phyloP scores from a whole-genome alignment of 2,113 vertebrate genomes.

The Carlito syrichta region DNA sequence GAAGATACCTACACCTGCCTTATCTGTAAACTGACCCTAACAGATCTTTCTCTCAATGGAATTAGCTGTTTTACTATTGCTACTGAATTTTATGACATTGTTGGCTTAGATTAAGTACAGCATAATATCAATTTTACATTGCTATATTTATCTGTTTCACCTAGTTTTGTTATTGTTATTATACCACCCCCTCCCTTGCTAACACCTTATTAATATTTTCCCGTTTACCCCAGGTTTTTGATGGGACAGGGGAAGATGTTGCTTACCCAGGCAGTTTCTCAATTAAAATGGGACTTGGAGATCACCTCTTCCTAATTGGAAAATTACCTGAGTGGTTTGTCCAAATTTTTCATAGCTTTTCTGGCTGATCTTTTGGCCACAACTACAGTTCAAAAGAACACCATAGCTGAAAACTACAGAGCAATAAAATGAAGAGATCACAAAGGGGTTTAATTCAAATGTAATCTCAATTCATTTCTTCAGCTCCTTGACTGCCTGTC shows the following conservation, averaged over 20 bases:
- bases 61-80: conserved; percentile 73
- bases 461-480: neutral
- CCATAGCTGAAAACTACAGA: neutral
- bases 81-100: conserved; percentile 72
- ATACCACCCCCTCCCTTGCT: neutral
- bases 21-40: conserved; percentile 72
- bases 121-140: neutral
- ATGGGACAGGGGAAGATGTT: conserved; percentile 30
- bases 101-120: neutral
- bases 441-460: neutral
- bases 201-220: conserved; percentile 45
- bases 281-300: conserved; percentile 49
- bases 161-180: neutral
- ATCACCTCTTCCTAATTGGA: conserved; percentile 44
- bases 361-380: neutral
- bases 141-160: neutral
- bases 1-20: conserved; percentile 68
- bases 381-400: conserved; percentile 1
- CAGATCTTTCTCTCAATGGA: conserved; percentile 65
- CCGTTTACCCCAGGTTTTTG: neutral
- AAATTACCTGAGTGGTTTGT: conserved; percentile 48
- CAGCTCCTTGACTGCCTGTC: neutral
- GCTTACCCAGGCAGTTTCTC: conserved; percentile 18
- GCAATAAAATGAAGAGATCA: conserved; percentile 31
- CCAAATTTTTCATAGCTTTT: conserved; percentile 46